Evolutionary conservation across 2,113 vertebrate species (phyloP), one percentile per base, ranked within the genome.

Genomic region (Pongo pygmaeus): DNA sequence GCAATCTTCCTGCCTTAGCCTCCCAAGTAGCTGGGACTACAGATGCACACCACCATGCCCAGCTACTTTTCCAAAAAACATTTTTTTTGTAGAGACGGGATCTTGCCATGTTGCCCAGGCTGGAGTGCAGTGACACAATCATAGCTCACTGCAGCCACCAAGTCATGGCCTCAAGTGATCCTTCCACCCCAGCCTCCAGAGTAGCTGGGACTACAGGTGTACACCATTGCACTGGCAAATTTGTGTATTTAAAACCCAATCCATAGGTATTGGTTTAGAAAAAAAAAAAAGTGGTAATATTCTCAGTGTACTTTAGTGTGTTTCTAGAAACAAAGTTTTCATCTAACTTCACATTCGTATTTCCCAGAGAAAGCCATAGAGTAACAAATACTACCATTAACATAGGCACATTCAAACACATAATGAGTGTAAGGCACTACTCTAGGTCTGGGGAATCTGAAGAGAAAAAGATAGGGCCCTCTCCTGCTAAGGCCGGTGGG

Each of bases 371-470:
- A 93, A 81, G 78, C 8, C 30, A 25, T 30, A 46, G n/a, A 72
- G 27, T n/a, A 69, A 88, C 46, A 83, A 83, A 75, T 35, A 59
- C 9, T 6, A 27, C 55, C 38, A 25, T 52, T 7, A 78, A 72
- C 1, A 8, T 40, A 48, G 12, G 27, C 43, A 43, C 43, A 35
- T 38, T 57, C 25, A 77, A 18, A 59, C 22, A 40, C 0, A 1
- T 11, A n/a, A 0, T 1, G 55, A 74, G 35, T 5, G 32, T 0
- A 8, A 57, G 52, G 38, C 17, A 14, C n/a, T 46, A 17, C 46
- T 84, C 75, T 46, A 61, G 38, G 52, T 40, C 43, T 74, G 3
- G 32, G 16, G 40, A 27, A n/a, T 78, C 18, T 52, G 30, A 59
- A 55, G 9, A 35, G 35, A 6, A 85, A 35, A 64, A 38, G 8